These are phyloP conservation scores for Hemitrygon akajei DNA, from an alignment of 2,797 vertebrate genomes.

Conservation along the genomic window DNA sequence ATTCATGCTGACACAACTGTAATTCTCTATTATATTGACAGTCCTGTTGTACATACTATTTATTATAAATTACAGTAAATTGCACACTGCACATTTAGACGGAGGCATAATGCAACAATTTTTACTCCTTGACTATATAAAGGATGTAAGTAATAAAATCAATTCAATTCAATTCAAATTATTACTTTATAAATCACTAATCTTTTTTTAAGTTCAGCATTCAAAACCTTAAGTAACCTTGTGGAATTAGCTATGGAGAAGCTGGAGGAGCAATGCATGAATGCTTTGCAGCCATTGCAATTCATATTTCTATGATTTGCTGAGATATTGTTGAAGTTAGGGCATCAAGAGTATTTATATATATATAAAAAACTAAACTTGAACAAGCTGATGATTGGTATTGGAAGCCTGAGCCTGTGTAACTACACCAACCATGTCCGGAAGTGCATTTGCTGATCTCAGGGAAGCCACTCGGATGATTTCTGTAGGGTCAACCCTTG, in stretches of 20 bases:
- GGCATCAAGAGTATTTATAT: background rate
- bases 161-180: background rate
- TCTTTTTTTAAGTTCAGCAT: background rate
- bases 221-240: background rate
- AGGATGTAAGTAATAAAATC: no score
- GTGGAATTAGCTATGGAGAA: background rate
- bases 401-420: background rate
- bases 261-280: background rate
- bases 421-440: background rate
- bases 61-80: no score
- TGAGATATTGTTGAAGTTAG: background rate
- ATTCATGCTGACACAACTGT: no score
- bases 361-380: background rate
- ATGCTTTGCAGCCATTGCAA: background rate
- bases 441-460: background rate
- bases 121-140: no score
- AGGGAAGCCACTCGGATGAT: background rate
- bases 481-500: background rate
- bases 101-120: no score
- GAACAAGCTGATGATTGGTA: no score
- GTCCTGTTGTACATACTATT: no score
- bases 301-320: background rate
- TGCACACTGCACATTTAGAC: no score
- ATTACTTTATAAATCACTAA: background rate
- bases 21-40: no score